These are phyloP conservation scores for Serinus canaria DNA, from an alignment of 2,113 vertebrate species.

Conservation along the genomic window DNA sequence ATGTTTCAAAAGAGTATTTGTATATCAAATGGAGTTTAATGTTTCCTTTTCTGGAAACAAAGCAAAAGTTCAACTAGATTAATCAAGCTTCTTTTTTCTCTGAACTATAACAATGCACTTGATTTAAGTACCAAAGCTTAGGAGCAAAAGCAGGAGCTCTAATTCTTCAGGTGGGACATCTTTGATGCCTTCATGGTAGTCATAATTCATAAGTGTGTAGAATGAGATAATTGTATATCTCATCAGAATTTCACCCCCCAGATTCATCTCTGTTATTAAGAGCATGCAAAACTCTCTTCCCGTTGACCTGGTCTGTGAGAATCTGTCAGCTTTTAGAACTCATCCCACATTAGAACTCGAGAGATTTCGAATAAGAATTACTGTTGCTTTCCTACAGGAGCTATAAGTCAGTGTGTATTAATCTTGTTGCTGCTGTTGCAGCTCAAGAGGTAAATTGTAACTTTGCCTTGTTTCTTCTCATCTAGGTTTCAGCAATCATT, in stretches of 20 bases:
- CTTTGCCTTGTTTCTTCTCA: background rate
- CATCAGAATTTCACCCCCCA: background rate
- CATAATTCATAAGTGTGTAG: background rate
- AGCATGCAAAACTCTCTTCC: background rate
- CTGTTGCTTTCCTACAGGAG: background rate
- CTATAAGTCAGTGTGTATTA: background rate
- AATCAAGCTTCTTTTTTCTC: background rate
- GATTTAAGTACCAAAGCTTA: background rate
- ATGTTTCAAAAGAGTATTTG: background rate
- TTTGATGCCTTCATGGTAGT: background rate
- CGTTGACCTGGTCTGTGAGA: background rate
- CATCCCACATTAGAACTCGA: background rate
- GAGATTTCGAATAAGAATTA: background rate
- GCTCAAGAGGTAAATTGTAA: background rate
- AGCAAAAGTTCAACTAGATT: background rate
- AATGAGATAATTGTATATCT: background rate
- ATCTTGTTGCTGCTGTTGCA: background rate
- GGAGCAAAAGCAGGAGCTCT: background rate
- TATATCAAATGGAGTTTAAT: background rate
- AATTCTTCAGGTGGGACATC: fast-evolving
- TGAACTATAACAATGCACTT: background rate
- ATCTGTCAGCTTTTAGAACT: background rate
- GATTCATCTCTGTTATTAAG: background rate
- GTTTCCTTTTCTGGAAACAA: background rate
- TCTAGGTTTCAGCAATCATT: background rate